Evolutionary conservation across 1,140 invertebrate genomes (phyloP), one percentile per base, ranked within the genome.

Genomic region (Anthonomus grandis): DNA sequence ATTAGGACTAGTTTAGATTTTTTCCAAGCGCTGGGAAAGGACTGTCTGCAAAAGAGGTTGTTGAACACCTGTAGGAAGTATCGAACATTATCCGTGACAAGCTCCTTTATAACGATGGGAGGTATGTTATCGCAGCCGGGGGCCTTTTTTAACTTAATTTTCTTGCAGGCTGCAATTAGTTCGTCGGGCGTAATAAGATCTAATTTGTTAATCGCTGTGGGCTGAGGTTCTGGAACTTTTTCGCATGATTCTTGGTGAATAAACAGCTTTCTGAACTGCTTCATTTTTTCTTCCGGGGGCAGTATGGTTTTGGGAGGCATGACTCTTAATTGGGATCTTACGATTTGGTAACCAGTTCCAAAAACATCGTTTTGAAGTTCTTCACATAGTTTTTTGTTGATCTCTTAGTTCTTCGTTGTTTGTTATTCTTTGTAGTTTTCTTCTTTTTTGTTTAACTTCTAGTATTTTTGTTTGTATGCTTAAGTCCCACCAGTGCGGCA

Each of bases 71-170:
- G 23, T 22, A 34, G 6, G 2, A 58, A 15, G 10, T 15, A 24
- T 8, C 55, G 46, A 5, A 23, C 17, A 10, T 17, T 37, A 15
- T 22, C 17, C 15, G 36, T 22, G 12, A 23, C 44, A 5, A 44
- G 19, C 10, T 15, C 21, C 19, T 60, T 67, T 1, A 67, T 21
- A 0, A 66, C 57, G 17, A 60, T 57, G 12, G 31, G 8, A n/a
- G 63, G 60, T 17, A 67, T 51, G 0, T 55, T 48, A 36, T 64
- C 66, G 1, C 57, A 63, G 5, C 65, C 65, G 6, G 66, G 65
- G 0, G 63, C 58, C 36, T 65, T 67, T 8, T 53, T 53, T 10
- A n/a, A 56, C 22, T 59, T 54, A 1, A 62, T 9, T 3, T 51
- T 45, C 2, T 12, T 6, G 37, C 66, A 12, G 24, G 36, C 22